Conservation (phyloP, 2,888 invertebrate species). For the Phyllotreta striolata region DNA sequence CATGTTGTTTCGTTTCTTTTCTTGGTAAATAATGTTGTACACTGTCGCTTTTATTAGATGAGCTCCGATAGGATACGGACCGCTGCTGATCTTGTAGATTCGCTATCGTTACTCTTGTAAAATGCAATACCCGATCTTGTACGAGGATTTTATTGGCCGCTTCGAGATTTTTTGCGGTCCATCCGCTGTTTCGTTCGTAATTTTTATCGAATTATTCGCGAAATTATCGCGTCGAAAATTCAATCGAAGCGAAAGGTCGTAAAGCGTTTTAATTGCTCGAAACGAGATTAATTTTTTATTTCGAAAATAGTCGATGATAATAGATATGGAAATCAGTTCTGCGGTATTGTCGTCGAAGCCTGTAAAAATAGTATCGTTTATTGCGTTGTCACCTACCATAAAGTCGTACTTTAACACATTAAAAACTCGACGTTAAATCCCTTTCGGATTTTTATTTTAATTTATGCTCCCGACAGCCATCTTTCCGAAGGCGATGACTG, state of each 20-base stretch:
- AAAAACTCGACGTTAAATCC: too few species aligned
- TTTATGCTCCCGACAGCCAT: constrained; percentile 15
- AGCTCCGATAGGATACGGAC: constrained; percentile 49
- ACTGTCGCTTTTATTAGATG: constrained; percentile 55
- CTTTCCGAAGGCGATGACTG: constrained; percentile 16
- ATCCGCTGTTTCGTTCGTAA: too few species aligned
- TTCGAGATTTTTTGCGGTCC: constrained; percentile 3
- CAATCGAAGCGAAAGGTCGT: constrained; percentile 3
- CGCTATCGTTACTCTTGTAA: constrained; percentile 46
- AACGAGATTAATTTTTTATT: too few species aligned
- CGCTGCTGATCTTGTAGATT: constrained; percentile 50
- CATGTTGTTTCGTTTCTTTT: constrained; percentile 14
- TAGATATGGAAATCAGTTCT: too few species aligned
- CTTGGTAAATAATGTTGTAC: constrained; percentile 52
- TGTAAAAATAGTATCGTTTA: too few species aligned
- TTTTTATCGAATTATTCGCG: too few species aligned
- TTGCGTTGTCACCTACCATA: too few species aligned
- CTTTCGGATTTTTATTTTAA: neutral
- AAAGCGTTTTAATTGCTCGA: constrained; percentile 32
- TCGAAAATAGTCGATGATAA: too few species aligned
- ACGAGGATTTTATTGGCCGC: constrained; percentile 27
- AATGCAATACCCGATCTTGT: constrained; percentile 39
- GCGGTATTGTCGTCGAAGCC: too few species aligned
- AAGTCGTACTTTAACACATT: too few species aligned
- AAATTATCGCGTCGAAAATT: too few species aligned